Conservation (phyloP, 1,140 invertebrate genomes). For the Varroa destructor region DNA sequence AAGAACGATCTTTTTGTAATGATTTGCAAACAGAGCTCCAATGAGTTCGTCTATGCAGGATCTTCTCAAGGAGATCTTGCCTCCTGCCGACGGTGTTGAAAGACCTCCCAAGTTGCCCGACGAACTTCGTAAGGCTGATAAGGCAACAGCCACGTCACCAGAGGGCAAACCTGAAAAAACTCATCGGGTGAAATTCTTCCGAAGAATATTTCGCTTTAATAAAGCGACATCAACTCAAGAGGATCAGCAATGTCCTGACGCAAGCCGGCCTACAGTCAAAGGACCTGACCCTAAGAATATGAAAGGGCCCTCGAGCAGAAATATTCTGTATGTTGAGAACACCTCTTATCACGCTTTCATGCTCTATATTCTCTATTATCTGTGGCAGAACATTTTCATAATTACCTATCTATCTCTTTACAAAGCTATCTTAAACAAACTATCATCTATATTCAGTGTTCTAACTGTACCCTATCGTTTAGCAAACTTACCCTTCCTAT, state of each 20-base stretch:
- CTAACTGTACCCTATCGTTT: too few relatives aligned
- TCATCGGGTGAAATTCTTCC: constrained; percentile 28
- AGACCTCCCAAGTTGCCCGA: constrained; percentile 31
- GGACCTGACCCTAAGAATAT: constrained; percentile 31
- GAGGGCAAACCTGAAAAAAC: constrained; percentile 32
- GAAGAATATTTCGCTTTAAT: constrained; percentile 31
- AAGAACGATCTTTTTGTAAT: too few relatives aligned
- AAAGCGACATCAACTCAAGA: constrained; percentile 36
- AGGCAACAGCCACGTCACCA: constrained; percentile 30
- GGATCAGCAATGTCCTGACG: constrained; percentile 32
- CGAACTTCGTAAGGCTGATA: constrained; percentile 27
- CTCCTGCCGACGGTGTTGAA: constrained; percentile 30
- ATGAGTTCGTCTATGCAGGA: constrained; percentile 17
- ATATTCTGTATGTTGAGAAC: constrained; percentile 15
- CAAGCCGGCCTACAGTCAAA: constrained; percentile 30
- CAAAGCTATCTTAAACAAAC: too few relatives aligned
- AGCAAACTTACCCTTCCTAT: too few relatives aligned
- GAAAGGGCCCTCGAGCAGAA: constrained; percentile 27
- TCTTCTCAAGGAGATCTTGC: constrained; percentile 29
- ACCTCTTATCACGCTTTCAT: too few relatives aligned
- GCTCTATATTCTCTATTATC: too few relatives aligned
- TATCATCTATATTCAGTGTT: too few relatives aligned
- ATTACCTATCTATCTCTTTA: too few relatives aligned
- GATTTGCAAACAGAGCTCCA: neutral
- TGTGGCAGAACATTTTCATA: too few relatives aligned